These are phyloP conservation scores for Pogona vitticeps DNA, from an alignment of 2,113 vertebrate genomes.

Conservation along the genomic window DNA sequence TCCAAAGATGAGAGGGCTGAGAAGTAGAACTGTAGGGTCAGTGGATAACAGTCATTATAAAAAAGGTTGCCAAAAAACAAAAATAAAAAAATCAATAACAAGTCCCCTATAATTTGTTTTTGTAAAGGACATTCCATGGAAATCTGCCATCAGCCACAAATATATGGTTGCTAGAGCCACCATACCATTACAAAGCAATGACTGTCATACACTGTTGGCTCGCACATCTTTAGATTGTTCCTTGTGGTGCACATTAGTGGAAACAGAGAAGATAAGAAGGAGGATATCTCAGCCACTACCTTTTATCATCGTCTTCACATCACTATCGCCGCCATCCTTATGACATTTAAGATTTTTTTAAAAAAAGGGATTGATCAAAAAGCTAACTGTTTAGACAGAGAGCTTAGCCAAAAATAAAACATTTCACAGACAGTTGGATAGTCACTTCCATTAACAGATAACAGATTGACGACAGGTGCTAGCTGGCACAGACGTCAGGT, in stretches of 20 bases:
- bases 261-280: neutral
- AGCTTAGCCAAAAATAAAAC: slow-evolving; percentile 2
- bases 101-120: too few relatives aligned
- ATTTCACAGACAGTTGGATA: neutral
- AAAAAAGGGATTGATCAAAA: neutral
- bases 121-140: too few relatives aligned
- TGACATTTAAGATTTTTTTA: neutral
- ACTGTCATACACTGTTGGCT: too few relatives aligned
- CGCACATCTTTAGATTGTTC: neutral
- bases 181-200: neutral
- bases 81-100: too few relatives aligned
- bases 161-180: neutral
- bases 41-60: too few relatives aligned
- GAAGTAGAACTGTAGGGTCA: too few relatives aligned
- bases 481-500: slow-evolving; percentile 15
- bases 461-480: neutral
- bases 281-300: neutral
- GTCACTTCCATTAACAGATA: slow-evolving; percentile 13
- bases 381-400: neutral
- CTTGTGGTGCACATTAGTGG: neutral
- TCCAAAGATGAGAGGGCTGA: too few relatives aligned
- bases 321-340: neutral
- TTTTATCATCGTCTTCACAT: neutral
- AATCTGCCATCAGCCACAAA: neutral
- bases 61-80: too few relatives aligned